Percentiles rank a stretch among this genome's conserved stretches.
phyloP scores from a whole-genome alignment of 2,797 vertebrate species.

The Pseudochaenichthys georgianus region DNA sequence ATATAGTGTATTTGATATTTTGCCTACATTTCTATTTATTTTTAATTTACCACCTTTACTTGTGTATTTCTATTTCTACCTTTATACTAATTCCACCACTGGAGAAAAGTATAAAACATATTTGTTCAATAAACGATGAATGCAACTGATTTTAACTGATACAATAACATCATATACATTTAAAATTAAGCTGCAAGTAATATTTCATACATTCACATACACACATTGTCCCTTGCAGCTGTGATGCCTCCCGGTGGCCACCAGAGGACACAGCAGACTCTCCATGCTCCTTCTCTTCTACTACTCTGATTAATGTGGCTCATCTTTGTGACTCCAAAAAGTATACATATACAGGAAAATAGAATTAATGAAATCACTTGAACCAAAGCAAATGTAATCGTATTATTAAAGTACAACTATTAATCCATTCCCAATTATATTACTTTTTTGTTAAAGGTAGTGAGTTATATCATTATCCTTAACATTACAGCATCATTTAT shows the following conservation, averaged over 20 bases:
- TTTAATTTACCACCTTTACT: too few species aligned
- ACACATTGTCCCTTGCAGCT: constrained; percentile 13
- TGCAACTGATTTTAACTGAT: background rate
- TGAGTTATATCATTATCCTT: background rate
- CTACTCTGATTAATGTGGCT: background rate
- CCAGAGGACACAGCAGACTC: constrained; percentile 11
- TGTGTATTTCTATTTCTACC: too few species aligned
- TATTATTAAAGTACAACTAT: background rate
- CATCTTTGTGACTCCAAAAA: background rate
- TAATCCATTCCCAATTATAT: background rate
- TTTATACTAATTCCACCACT: too few species aligned
- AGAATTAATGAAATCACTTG: too few species aligned
- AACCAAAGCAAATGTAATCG: background rate
- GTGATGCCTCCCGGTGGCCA: constrained; percentile 60
- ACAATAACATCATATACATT: background rate
- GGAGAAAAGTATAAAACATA: background rate
- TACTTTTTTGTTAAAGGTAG: background rate
- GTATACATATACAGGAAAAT: background rate
- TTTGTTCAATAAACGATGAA: background rate
- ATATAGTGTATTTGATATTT: too few species aligned
- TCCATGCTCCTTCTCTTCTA: background rate
- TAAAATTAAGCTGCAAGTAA: background rate
- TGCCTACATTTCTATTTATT: too few species aligned
- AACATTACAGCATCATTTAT: background rate
- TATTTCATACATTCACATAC: background rate